Conservation (phyloP, 2,797 vertebrate species). For the Ciconia nigra region DNA sequence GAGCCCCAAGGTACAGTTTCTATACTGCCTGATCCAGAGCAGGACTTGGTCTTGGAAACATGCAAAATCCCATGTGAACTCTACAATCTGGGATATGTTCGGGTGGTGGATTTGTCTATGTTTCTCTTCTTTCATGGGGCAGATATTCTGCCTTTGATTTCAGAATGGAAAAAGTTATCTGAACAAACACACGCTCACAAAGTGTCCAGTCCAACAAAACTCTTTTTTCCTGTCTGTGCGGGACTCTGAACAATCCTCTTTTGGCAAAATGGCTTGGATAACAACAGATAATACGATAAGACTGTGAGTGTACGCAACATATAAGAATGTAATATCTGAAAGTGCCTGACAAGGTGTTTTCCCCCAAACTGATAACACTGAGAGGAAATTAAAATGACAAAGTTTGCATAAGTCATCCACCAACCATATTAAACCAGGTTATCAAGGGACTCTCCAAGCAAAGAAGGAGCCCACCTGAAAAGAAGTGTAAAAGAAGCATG, state of each 20-base stretch:
- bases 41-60: neutral
- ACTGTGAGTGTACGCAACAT: neutral
- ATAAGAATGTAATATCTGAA: neutral
- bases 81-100: neutral
- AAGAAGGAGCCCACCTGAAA: neutral
- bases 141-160: neutral
- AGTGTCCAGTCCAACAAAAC: neutral
- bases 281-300: neutral
- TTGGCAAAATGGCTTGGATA: neutral
- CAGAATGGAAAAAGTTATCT: neutral
- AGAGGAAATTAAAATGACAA: neutral
- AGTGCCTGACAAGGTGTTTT: neutral
- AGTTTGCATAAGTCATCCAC: neutral
- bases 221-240: neutral
- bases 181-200: accelerated
- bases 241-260: neutral
- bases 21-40: neutral
- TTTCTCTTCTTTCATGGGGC: neutral
- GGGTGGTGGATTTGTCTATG: neutral
- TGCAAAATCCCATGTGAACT: neutral
- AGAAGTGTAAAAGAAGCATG: neutral
- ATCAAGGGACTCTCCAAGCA: neutral
- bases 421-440: neutral
- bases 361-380: neutral
- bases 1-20: accelerated